A percentile compares a stretch with the other conserved stretches of the same genome.
phyloP scores from a whole-genome alignment of 2,888 invertebrate species.

The Andrena dorsata region DNA sequence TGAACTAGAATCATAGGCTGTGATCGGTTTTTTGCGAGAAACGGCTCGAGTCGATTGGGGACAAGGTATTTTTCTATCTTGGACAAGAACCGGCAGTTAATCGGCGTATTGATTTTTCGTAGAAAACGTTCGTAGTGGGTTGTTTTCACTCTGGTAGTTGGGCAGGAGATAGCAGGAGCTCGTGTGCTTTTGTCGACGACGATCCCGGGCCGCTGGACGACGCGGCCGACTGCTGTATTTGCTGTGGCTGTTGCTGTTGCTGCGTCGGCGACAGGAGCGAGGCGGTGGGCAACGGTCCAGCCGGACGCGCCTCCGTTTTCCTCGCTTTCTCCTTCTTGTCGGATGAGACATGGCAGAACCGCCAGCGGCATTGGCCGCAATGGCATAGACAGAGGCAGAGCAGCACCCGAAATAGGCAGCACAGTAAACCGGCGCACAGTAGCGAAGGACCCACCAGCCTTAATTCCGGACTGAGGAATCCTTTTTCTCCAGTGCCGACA shows the following conservation, averaged over 20 bases:
- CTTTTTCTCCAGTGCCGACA: slow-evolving; percentile 95
- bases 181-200: slow-evolving; percentile 76
- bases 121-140: slow-evolving; percentile 70
- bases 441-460: slow-evolving; percentile 94
- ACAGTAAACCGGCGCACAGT: slow-evolving; percentile 92
- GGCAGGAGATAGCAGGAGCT: slow-evolving; percentile 81
- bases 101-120: slow-evolving; percentile 72
- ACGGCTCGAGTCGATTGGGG: slow-evolving; percentile 65
- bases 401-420: slow-evolving; percentile 93
- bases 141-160: slow-evolving; percentile 79
- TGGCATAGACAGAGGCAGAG: slow-evolving; percentile 94
- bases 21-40: slow-evolving; percentile 55
- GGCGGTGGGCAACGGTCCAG: slow-evolving; percentile 73
- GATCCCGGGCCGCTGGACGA: slow-evolving; percentile 69
- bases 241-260: slow-evolving; percentile 57
- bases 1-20: slow-evolving; percentile 66
- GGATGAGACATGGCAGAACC: slow-evolving; percentile 79
- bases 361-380: slow-evolving; percentile 89
- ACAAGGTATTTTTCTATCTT: slow-evolving; percentile 59
- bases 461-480: slow-evolving; percentile 94
- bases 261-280: slow-evolving; percentile 72
- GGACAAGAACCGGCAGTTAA: slow-evolving; percentile 79
- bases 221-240: slow-evolving; percentile 66
- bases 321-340: slow-evolving; percentile 74
- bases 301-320: slow-evolving; percentile 70